These are phyloP conservation scores for Homalodisca vitripennis DNA, from an alignment of 1,140 invertebrate genomes.

Conservation along the genomic window DNA sequence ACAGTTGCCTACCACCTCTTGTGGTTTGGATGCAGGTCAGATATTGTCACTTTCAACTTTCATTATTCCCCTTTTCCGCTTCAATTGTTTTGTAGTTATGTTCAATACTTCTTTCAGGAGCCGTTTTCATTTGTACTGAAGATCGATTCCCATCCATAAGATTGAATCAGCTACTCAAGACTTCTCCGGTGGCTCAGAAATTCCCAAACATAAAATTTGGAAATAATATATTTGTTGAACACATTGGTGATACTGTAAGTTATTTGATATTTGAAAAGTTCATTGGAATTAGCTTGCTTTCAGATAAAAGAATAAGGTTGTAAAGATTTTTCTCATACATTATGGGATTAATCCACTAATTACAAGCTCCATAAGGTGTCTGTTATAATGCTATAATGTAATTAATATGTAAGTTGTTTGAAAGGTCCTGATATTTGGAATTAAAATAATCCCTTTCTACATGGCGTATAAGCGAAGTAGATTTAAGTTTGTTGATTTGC, in stretches of 20 bases:
- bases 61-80: too few relatives aligned
- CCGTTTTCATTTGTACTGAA: conserved; percentile 76
- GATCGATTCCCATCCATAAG: conserved; percentile 69
- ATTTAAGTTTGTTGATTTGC: too few relatives aligned
- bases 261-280: neutral
- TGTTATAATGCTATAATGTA: neutral
- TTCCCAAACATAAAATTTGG: conserved; percentile 45
- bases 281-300: conserved; percentile 7
- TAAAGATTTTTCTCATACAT: neutral
- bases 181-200: conserved; percentile 41
- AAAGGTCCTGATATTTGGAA: neutral
- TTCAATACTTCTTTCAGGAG: conserved; percentile 55
- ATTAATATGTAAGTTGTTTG: neutral
- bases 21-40: conserved; percentile 53
- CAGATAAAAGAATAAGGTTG: too few relatives aligned
- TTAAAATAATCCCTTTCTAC: too few relatives aligned
- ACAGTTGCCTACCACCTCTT: conserved; percentile 52
- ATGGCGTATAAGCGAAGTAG: too few relatives aligned
- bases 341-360: neutral
- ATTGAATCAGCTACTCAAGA: conserved; percentile 53
- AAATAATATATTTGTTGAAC: conserved; percentile 59
- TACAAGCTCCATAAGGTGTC: neutral
- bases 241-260: conserved; percentile 57
- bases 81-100: too few relatives aligned
- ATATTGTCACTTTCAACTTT: too few relatives aligned